Percentiles rank a stretch among this genome's conserved stretches.
Evolutionary conservation across 2,888 invertebrate genomes (phyloP).

Genomic region (Drosophila borborema): DNA sequence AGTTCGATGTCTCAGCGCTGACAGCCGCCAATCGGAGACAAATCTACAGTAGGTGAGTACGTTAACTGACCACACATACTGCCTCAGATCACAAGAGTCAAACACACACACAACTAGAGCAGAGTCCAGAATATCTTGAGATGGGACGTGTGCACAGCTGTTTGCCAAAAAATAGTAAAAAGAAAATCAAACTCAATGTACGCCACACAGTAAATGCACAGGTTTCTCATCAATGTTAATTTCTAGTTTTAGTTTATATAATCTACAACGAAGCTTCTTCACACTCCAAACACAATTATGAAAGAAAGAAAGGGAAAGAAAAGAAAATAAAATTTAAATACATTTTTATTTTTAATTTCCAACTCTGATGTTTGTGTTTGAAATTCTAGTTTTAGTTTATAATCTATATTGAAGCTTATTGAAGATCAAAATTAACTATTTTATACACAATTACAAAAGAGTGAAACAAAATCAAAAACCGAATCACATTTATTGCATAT

Average conservation of each 20-base stretch:
- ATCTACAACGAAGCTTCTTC: constrained; percentile 50
- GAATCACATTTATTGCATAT: constrained; percentile 25
- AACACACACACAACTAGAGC: constrained; percentile 28
- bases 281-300: constrained; percentile 21
- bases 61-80: constrained; percentile 25
- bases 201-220: constrained; percentile 55
- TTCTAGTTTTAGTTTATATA: constrained; percentile 29
- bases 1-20: constrained; percentile 88
- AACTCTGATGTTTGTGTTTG: constrained; percentile 3
- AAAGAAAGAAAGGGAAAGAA: constrained; percentile 6
- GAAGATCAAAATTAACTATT: constrained; percentile 19
- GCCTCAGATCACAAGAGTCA: constrained; percentile 7
- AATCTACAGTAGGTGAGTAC: constrained; percentile 86
- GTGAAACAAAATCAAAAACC: constrained; percentile 1
- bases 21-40: constrained; percentile 88
- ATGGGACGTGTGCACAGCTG: constrained; percentile 53
- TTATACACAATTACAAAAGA: constrained; percentile 18
- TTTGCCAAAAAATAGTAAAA: constrained; percentile 22
- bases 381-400: constrained; percentile 1
- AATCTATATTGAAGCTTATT: constrained; percentile 50
- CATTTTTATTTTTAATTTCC: constrained; percentile 30
- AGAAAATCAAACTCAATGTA: not conserved
- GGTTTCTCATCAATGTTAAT: constrained; percentile 41
- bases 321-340: constrained; percentile 6
- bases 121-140: constrained; percentile 35